A percentile compares a stretch with the other conserved stretches of the same genome.
Evolutionary conservation across 2,113 vertebrate species (phyloP).

Genomic region (Misgurnus anguillicaudatus): DNA sequence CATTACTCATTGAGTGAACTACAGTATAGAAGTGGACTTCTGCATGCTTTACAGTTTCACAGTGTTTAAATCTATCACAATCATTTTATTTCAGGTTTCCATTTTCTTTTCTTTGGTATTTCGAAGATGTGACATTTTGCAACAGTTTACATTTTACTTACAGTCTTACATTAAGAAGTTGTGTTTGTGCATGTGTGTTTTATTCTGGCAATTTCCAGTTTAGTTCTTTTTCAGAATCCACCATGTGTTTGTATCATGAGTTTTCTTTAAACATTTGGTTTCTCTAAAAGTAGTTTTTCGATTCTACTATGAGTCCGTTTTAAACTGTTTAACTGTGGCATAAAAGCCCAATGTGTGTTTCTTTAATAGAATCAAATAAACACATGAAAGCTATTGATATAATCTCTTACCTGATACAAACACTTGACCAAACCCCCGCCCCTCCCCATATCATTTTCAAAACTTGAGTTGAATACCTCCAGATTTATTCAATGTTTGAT

Average conservation of each 20-base stretch:
- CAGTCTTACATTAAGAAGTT: too few species aligned
- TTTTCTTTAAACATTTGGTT: conserved; percentile 52
- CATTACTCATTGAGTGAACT: conserved; percentile 74
- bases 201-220: too few species aligned
- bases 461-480: conserved; percentile 42
- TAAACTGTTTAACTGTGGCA: conserved; percentile 41
- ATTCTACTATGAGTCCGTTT: conserved; percentile 43
- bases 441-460: conserved; percentile 7
- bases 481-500: conserved; percentile 17
- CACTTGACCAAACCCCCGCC: background rate
- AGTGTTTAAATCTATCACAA: conserved; percentile 60
- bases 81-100: conserved; percentile 48
- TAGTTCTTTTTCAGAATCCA: too few species aligned
- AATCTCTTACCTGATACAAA: conserved; percentile 31
- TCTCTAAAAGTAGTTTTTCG: conserved; percentile 38
- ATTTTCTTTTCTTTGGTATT: conserved; percentile 58
- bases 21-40: conserved; percentile 72
- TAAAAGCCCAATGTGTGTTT: conserved; percentile 53
- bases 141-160: too few species aligned
- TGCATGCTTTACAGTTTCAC: conserved; percentile 69
- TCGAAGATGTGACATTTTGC: conserved; percentile 22
- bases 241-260: conserved; percentile 56
- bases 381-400: conserved; percentile 43
- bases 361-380: conserved; percentile 59
- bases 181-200: too few species aligned